phyloP scores from a whole-genome alignment of 2,888 invertebrate species.

The Melanchra persicariae region DNA sequence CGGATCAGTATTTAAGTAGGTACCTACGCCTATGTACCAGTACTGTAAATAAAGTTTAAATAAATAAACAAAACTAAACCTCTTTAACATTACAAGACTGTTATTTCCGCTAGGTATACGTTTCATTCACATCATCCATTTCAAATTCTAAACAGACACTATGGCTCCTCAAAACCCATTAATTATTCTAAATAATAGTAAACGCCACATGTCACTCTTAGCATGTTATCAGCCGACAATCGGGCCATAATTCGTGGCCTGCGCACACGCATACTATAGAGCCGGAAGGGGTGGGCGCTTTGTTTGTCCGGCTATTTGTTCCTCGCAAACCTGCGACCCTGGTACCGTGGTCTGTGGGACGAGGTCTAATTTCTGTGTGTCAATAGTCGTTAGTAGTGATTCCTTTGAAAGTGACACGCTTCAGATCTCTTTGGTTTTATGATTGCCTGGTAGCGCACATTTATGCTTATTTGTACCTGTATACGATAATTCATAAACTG shows the following conservation, averaged over 20 bases:
- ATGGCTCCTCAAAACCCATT: conserved; percentile 28
- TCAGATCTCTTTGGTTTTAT: not conserved
- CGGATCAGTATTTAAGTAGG: no score
- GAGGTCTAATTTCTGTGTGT: conserved; percentile 61
- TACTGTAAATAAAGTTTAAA: no score
- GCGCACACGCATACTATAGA: conserved; percentile 54
- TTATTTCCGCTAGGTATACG: no score
- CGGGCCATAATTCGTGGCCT: conserved; percentile 42
- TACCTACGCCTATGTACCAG: no score
- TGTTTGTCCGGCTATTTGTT: conserved; percentile 67
- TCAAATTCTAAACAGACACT: not conserved
- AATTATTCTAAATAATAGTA: conserved; percentile 46
- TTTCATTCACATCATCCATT: not conserved
- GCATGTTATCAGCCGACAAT: conserved; percentile 61
- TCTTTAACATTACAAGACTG: no score
- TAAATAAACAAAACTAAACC: no score
- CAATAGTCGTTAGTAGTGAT: conserved; percentile 48
- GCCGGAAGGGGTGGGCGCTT: conserved; percentile 69
- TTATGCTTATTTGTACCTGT: not conserved
- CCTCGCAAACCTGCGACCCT: conserved; percentile 60
- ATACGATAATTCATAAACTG: not conserved
- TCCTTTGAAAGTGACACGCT: not conserved
- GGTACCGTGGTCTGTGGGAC: conserved; percentile 29
- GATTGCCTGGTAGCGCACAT: not conserved
- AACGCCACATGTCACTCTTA: conserved; percentile 35